Base-by-base conservation (phyloP, 2,797 vertebrate species). In the Xenops minutus region DNA sequence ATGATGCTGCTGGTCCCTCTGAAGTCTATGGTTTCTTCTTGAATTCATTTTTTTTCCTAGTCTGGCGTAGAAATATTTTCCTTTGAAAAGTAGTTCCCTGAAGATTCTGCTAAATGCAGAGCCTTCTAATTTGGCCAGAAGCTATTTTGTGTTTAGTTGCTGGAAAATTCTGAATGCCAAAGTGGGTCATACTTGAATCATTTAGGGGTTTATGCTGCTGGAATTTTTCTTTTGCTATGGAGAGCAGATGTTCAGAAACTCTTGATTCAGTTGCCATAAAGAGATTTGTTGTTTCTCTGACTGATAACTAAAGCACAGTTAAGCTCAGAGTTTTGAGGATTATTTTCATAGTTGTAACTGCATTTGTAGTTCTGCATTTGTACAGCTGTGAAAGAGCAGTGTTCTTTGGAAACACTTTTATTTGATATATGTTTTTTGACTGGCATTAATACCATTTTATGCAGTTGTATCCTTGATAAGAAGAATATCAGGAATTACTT, bases 21-120 rank as follows among this genome's bases (percentile, higher is more conserved):
- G 84, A 91, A 88, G 74, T 61, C 46, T 85, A 3, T 17, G 52
- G 78, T 93, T 95, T 96, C 86, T 51, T 86, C 51, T 74, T 84
- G 52, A 46, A 7, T 64, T 94, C 64, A 59, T 74, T 95, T 71
- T 36, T 78, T 89, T 86, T 89, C 79, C 43, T 67, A 6, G 73
- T 95, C 95, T 85, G 32, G 67, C 55, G 61, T 46, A 66, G 49
- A 92, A 91, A 85, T 88, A 92, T 94, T 85, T 96, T 94, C 95
- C 85, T 91, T 87, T 94, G 67, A 94, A 95, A 97, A 96, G 80
- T 27, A 66, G 80, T 82, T 97, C 87, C 87, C 87, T 92, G 82
- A 87, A 85, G 89, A 80, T 92, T 74, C 54, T 82, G 41, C 62
- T 89, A 78, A 95, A 77, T 51, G 30, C 64, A 91, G 73, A 86